Evolutionary conservation across 2,113 vertebrate genomes (phyloP).

Genomic region (Mormoops blainvillei): DNA sequence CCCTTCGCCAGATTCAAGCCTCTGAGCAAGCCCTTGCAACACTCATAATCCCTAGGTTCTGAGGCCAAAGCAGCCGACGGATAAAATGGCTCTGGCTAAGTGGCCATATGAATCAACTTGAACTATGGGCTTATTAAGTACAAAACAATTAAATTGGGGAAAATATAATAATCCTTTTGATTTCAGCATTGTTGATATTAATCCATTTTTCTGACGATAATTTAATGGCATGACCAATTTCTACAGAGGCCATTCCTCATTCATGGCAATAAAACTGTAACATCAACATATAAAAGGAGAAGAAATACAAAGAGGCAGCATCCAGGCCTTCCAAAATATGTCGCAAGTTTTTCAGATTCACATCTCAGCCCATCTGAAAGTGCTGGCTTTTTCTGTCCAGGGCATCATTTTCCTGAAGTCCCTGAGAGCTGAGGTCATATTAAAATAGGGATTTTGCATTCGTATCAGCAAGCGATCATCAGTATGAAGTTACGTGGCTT

Average conservation of each 20-base stretch:
- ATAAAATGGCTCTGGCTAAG: neutral
- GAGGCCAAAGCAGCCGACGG: neutral
- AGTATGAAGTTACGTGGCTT: neutral
- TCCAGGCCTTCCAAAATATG: neutral
- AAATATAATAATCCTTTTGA: neutral
- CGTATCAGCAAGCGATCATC: neutral
- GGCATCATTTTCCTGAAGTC: neutral
- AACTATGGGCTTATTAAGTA: neutral
- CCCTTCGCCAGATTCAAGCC: neutral
- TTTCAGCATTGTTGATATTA: neutral
- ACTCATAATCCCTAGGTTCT: neutral
- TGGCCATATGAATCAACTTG: neutral
- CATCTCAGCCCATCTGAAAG: neutral
- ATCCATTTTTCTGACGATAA: neutral
- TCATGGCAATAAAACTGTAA: neutral
- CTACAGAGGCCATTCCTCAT: neutral
- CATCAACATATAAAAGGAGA: neutral
- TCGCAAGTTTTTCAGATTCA: neutral
- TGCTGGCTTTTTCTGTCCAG: neutral
- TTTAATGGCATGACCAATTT: neutral
- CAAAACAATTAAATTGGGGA: neutral
- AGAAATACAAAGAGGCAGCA: neutral
- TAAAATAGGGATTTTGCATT: neutral
- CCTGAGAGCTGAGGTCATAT: neutral
- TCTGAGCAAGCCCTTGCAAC: neutral